Evolutionary conservation across 2,113 vertebrate species (phyloP), one percentile per base, ranked within the genome.

Genomic region (Collichthys lucidus): DNA sequence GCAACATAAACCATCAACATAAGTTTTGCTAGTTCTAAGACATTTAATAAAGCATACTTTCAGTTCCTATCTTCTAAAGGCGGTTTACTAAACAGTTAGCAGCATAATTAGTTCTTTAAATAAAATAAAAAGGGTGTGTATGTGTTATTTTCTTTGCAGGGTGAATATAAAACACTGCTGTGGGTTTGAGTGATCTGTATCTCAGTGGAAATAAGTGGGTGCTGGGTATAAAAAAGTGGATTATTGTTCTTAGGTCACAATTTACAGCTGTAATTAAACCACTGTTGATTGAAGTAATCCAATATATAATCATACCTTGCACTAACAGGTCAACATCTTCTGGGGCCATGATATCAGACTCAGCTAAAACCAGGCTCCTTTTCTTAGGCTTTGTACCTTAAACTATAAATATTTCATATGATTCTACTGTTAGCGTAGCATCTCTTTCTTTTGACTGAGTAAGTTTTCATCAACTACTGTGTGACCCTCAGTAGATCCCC

Each of bases 341-440:
- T 22, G 29, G 3, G 4, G 35, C 22, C 42, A 62, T 56, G 20
- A 44, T 56, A 60, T 52, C 29, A 31, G 0, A 79, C 60, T 57
- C 29, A 59, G 50, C 50, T 24, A 26, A 78, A 68, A 60, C 12
- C 12, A 50, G 31, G 20, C 35, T 20, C 8, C 55, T 14, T n/a
- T 68, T 52, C n/a, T 53, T 11, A 2, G n/a, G 4, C 65, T 74
- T 52, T 86, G 16, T 57, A n/a, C 2, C 35, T 57, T 55, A 4
- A 61, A 79, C 50, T 57, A 44, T 83, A 55, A 70, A 57, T 80
- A 83, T 66, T 86, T 79, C 10, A 79, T 70, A n/a, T n/a, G 16
- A 53, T 46, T 47, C 71, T 14, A 55, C 22, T 49, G 82, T 76
- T 31, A 40, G 26, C 79, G n/a, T 57, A 15, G 11, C 10, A 35